phyloP scores from a whole-genome alignment of 2,113 vertebrate genomes.

The Numida meleagris region DNA sequence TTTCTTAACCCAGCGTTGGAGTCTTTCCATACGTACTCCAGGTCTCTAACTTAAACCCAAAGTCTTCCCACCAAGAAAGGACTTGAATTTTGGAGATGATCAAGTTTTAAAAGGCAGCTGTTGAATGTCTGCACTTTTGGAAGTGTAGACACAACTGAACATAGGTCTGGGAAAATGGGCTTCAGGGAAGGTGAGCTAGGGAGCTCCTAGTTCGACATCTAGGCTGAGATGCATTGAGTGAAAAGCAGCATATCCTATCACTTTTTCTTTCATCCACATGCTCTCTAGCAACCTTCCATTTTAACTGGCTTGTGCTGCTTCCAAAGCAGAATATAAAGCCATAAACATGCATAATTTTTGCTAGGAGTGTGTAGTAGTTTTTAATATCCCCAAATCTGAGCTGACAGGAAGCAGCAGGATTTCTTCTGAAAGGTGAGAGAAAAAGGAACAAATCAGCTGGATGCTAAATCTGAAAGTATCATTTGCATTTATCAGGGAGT shows the following conservation, averaged over 20 bases:
- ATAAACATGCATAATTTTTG: neutral
- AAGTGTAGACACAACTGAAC: neutral
- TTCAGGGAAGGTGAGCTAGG: neutral
- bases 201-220: neutral
- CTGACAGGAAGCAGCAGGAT: accelerated
- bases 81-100: neutral
- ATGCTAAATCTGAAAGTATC: neutral
- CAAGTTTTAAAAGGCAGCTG: neutral
- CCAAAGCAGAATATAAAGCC: neutral
- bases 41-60: neutral
- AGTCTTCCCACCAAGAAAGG: neutral
- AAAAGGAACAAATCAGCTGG: neutral
- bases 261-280: neutral
- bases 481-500: neutral
- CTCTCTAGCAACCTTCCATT: neutral
- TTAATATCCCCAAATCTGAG: neutral
- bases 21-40: neutral
- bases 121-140: neutral
- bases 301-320: neutral
- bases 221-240: neutral
- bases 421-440: neutral
- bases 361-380: neutral
- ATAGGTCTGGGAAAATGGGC: neutral
- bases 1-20: neutral
- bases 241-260: neutral